Base-by-base conservation (phyloP, 2,797 vertebrate genomes). In the Cyclura pinguis region DNA sequence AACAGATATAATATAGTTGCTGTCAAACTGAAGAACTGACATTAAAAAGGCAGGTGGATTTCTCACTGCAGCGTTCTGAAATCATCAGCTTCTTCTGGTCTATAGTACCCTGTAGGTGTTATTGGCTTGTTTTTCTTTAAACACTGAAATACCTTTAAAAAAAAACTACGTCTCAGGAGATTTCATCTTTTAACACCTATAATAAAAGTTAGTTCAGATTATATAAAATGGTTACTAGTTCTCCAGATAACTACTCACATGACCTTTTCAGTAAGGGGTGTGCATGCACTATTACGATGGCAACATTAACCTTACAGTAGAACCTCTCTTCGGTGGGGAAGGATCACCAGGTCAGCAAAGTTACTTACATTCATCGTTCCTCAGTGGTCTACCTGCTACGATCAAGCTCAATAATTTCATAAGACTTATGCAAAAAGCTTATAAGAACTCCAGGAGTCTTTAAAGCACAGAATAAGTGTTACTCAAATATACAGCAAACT, bases 401-500 rank as follows among this genome's bases (percentile, higher is more conserved):
- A n/a, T 80, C 59, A 88, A 47, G 74, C 32, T 6, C 42, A 29
- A 1, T 88, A 74, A 3, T 12, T 91, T 91, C 35, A 73, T 10
- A 14, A 42, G 84, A 55, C 3, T 80, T 89, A 4, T 14, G 0
- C 42, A 4, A 2, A 59, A 10, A 72, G 29, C 8, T 90, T 73
- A 32, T 67, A 87, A 85, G 52, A 73, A 52, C 6, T 27, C 12
- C 0, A 42, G 42, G 14, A 87, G 27, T 42, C 88, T 2, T 38
- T 91, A 85, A 4, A 87, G 1, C 12, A 47, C 4, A 24, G n/a
- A 27, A 52, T 89, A 64, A 81, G 35, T 10, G 6, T 47, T 78
- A 50, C n/a, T 87, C 73, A 90, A 91, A 86, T 90, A 18, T 1
- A 52, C n/a, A 77, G 10, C 27, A 72, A 83, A 90, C 67, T 27